Conservation (phyloP, 2,797 vertebrate genomes). For the Arrhamphus sclerolepis region DNA sequence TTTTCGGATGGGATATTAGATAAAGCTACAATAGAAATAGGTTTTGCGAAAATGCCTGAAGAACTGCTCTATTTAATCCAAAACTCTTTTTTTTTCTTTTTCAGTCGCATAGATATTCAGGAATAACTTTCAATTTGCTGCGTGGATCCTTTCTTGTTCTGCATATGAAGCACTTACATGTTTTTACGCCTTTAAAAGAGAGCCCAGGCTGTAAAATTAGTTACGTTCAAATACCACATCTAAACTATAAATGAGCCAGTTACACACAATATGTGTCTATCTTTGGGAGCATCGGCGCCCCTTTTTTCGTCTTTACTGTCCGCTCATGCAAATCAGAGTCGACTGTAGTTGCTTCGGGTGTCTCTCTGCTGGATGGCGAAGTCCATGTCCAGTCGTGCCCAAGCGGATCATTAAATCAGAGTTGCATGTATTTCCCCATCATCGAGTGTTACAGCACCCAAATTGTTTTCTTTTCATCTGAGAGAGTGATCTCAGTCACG, state of each 20-base stretch:
- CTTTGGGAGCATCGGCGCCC: conserved; percentile 25
- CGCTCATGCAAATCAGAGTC: conserved; percentile 62
- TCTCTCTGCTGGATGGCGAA: conserved; percentile 55
- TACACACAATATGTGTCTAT: conserved; percentile 49
- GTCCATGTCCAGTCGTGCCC: conserved; percentile 57
- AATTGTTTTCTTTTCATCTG: conserved; percentile 73
- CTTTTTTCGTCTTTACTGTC: conserved; percentile 62
- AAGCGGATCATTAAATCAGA: conserved; percentile 57
- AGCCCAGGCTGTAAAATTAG: conserved; percentile 31
- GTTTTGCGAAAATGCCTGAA: background rate
- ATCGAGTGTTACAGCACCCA: conserved; percentile 52
- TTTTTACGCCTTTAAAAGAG: conserved; percentile 34
- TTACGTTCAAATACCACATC: conserved; percentile 44
- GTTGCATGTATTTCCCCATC: conserved; percentile 50
- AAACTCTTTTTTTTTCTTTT: background rate
- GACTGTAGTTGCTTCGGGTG: conserved; percentile 46
- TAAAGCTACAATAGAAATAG: background rate
- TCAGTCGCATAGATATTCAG: conserved; percentile 25
- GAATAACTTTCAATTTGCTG: conserved; percentile 40
- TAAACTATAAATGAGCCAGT: conserved; percentile 60
- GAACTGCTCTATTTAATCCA: too few relatives aligned
- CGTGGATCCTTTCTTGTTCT: conserved; percentile 24
- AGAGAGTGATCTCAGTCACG: conserved; percentile 55
- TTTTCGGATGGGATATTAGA: background rate
- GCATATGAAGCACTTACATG: conserved; percentile 33